These are phyloP conservation scores for Mohoua ochrocephala DNA, from an alignment of 2,113 vertebrate species.

Conservation along the genomic window DNA sequence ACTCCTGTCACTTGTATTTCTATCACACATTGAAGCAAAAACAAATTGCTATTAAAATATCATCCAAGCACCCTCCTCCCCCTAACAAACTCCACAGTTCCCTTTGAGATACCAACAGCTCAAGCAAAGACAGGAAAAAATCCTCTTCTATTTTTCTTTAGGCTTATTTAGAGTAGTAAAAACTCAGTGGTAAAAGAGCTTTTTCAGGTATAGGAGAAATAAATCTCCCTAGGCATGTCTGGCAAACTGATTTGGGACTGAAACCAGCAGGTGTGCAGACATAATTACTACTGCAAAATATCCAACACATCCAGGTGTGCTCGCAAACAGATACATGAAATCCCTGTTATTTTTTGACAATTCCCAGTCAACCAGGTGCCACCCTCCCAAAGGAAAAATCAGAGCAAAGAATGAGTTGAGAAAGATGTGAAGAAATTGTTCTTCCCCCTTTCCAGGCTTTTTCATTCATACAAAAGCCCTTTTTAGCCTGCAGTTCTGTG, in stretches of 20 bases:
- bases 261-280: constrained; percentile 60
- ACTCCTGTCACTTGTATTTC: constrained; percentile 66
- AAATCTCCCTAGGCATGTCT: constrained; percentile 65
- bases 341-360: constrained; percentile 56
- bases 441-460: neutral
- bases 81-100: neutral
- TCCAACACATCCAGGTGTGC: constrained; percentile 60
- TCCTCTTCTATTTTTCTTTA: neutral
- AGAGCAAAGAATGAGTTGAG: neutral
- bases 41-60: constrained; percentile 66
- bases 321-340: constrained; percentile 28
- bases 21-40: constrained; percentile 65
- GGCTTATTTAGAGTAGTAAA: neutral
- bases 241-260: constrained; percentile 48
- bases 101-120: neutral
- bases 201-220: constrained; percentile 58
- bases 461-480: neutral
- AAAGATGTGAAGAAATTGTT: neutral
- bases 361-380: constrained; percentile 50
- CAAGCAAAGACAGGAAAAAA: constrained; percentile 22
- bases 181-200: neutral
- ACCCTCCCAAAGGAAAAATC: constrained; percentile 35
- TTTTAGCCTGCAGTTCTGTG: neutral
- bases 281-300: constrained; percentile 54
- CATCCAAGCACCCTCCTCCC: neutral